Conservation (phyloP, 2,797 vertebrate genomes). For the Thamnophis elegans region DNA sequence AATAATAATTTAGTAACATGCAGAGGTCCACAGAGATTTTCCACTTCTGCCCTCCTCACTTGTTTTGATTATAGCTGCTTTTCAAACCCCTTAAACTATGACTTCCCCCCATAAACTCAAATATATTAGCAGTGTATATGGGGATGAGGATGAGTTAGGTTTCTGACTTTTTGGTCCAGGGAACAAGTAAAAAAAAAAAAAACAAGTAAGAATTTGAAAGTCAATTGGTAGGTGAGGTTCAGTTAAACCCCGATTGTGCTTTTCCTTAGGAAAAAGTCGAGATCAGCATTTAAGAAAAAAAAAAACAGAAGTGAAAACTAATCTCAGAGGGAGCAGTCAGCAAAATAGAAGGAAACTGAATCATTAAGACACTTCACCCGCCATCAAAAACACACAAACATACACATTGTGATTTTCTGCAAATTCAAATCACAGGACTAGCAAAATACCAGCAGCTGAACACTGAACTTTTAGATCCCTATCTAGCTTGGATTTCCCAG, state of each 20-base stretch:
- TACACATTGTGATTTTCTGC: conserved; percentile 1
- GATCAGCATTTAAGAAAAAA: conserved; percentile 1
- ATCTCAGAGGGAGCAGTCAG: neutral
- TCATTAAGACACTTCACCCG: neutral
- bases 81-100: neutral
- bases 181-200: neutral
- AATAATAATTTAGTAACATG: neutral
- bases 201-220: neutral
- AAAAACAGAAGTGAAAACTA: conserved; percentile 10
- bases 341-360: conserved; percentile 35
- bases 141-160: neutral
- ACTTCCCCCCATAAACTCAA: neutral
- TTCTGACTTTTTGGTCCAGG: neutral
- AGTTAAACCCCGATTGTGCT: too few species aligned
- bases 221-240: neutral
- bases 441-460: conserved; percentile 2
- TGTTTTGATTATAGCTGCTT: neutral
- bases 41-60: neutral
- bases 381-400: neutral
- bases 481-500: too few species aligned
- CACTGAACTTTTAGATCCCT: neutral
- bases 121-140: neutral
- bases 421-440: conserved; percentile 27
- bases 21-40: neutral
- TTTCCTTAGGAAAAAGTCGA: neutral